Conservation (phyloP, 2,113 vertebrate species). For the Apaloderma vittatum region DNA sequence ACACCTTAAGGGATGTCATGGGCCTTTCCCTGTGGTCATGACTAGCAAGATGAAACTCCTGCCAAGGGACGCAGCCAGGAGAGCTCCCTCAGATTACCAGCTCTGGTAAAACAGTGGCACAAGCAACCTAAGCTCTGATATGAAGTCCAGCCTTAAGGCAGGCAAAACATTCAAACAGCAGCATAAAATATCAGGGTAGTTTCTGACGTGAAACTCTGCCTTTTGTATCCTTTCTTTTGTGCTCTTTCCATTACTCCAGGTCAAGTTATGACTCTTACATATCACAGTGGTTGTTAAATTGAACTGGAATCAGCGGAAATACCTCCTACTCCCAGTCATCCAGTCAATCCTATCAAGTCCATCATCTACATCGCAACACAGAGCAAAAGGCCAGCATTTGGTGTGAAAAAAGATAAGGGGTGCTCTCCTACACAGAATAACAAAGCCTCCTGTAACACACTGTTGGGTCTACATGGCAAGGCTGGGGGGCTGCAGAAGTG, state of each 20-base stretch:
- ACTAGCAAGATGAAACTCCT: neutral
- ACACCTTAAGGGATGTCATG: neutral
- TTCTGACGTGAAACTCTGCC: neutral
- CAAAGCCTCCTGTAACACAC: neutral
- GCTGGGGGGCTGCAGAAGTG: neutral
- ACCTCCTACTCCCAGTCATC: neutral
- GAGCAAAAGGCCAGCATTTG: neutral
- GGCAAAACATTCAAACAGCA: neutral
- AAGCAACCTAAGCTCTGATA: neutral
- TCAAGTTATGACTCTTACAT: neutral
- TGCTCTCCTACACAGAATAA: neutral
- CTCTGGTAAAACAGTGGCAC: neutral
- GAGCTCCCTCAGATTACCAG: neutral
- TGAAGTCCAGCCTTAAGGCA: neutral
- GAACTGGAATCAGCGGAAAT: slow-evolving; percentile 5
- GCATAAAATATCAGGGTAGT: neutral
- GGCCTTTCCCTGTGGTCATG: neutral
- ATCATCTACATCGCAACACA: neutral
- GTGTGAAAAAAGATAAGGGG: neutral
- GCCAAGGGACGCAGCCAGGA: neutral
- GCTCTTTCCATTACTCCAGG: neutral
- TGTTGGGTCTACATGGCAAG: neutral
- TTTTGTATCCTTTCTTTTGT: neutral
- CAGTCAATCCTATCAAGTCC: neutral
- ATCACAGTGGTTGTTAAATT: neutral